A percentile compares a stretch with the other conserved stretches of the same genome.
Evolutionary conservation across 2,888 invertebrate genomes (phyloP).

Genomic region (Hofmannophila pseudospretella): DNA sequence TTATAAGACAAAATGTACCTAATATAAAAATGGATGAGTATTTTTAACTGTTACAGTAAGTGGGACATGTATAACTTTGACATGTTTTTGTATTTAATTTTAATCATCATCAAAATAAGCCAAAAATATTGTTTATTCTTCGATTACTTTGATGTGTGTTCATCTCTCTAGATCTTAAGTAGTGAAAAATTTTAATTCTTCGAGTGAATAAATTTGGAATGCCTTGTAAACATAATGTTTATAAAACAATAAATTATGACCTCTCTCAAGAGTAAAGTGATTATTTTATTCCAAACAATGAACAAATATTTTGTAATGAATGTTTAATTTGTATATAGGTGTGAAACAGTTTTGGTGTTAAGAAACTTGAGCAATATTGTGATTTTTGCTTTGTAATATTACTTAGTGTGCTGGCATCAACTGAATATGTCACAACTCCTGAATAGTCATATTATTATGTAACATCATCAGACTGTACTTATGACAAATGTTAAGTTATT

Average conservation of each 20-base stretch:
- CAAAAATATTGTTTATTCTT: slow-evolving; percentile 56
- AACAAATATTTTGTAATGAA: slow-evolving; percentile 46
- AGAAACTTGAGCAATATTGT: slow-evolving; percentile 26
- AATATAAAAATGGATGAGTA: slow-evolving; percentile 6
- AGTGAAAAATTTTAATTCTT: slow-evolving; percentile 46
- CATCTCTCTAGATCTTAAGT: slow-evolving; percentile 63
- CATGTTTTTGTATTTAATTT: slow-evolving; percentile 24
- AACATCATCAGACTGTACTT: too few species aligned
- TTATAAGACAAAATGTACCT: slow-evolving; percentile 17
- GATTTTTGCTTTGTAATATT: slow-evolving; percentile 27
- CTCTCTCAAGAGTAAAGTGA: slow-evolving; percentile 48
- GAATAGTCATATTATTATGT: too few species aligned
- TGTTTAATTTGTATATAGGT: slow-evolving; percentile 33
- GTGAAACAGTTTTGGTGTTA: slow-evolving; percentile 29
- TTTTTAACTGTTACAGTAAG: neutral
- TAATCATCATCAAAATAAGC: slow-evolving; percentile 43
- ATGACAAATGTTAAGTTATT: too few species aligned
- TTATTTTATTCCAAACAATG: slow-evolving; percentile 64
- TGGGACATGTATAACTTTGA: slow-evolving; percentile 7
- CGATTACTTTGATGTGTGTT: slow-evolving; percentile 62
- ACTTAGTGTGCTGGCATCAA: slow-evolving; percentile 28
- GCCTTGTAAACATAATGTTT: slow-evolving; percentile 48
- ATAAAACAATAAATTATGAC: slow-evolving; percentile 37
- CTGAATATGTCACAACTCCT: too few species aligned
- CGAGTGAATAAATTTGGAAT: slow-evolving; percentile 39